These are phyloP conservation scores for Congeria kusceri DNA, from an alignment of 2,888 invertebrate genomes.

Conservation along the genomic window DNA sequence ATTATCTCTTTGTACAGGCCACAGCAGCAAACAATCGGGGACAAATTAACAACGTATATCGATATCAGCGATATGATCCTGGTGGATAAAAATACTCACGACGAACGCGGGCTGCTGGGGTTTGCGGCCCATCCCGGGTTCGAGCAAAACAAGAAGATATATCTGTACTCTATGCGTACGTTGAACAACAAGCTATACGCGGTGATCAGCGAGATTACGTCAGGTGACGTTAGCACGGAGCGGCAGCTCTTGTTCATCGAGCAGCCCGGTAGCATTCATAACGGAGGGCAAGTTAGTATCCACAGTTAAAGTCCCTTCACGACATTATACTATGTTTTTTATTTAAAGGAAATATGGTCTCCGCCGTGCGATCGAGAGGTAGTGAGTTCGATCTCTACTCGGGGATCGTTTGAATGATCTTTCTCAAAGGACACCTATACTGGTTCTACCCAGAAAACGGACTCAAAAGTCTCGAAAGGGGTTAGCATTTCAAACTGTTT, in stretches of 20 bases:
- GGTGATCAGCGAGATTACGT: slow-evolving; percentile 48
- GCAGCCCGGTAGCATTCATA: slow-evolving; percentile 75
- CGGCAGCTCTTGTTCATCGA: slow-evolving; percentile 73
- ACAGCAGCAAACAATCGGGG: not conserved
- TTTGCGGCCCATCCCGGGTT: slow-evolving; percentile 79
- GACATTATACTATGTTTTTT: no score
- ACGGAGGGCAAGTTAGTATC: slow-evolving; percentile 81
- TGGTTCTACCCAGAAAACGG: no score
- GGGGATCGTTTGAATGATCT: no score
- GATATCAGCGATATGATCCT: slow-evolving; percentile 58
- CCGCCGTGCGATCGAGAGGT: no score
- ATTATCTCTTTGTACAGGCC: slow-evolving; percentile 42
- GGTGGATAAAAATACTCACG: slow-evolving; percentile 37
- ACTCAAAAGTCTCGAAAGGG: no score
- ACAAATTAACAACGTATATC: slow-evolving; percentile 49
- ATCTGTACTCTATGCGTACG: slow-evolving; percentile 73
- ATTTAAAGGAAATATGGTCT: no score
- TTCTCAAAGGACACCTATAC: no score
- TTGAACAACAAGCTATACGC: slow-evolving; percentile 35
- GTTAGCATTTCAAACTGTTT: no score
- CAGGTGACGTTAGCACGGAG: slow-evolving; percentile 65
- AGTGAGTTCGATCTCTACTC: no score
- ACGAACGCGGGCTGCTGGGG: slow-evolving; percentile 78
- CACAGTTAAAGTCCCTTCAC: no score
- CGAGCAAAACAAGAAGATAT: slow-evolving; percentile 68